Evolutionary conservation across 1,140 invertebrate genomes (phyloP), one percentile per base, ranked within the genome.

Genomic region (Sinonovacula constricta): DNA sequence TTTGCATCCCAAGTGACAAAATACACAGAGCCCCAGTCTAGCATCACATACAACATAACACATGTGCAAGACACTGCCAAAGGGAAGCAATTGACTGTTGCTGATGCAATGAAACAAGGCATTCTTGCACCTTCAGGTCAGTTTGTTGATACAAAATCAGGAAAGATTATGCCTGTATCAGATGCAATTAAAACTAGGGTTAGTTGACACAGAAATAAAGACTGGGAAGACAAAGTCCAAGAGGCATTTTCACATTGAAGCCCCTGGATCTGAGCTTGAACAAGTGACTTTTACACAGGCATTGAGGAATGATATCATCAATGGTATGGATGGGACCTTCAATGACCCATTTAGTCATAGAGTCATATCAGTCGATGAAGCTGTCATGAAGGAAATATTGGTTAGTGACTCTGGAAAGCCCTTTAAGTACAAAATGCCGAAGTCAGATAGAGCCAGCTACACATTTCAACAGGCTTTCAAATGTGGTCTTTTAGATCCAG

Each of bases 21-120:
- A 49, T 65, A 81, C 2, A 85, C 81, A 12, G 81, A 81, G 0
- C 79, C 83, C 31, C 81, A 80, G 79, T 75, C 85, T 36, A 70
- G 76, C 10, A 68, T 80, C 4, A 86, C 84, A 28, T 85, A 85
- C 68, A 87, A 85, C 66, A 85, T 89, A 97, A 83, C 93, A 94
- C 51, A 97, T 95, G 92, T 97, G 96, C 3, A 94, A 96, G 93
- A 98, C 96, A 31, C 92, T 97, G 24, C 97, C 12, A 68, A 68
- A 34, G 84, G 83, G 7, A 72, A 68, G 28, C 71, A 85, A 45
- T 56, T 90, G 3, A 78, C 65, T 76, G 82, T 87, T 45, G 80
- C 83, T 28, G 85, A 88, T 45, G 91, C 92, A 12, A 63, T 92
- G 22, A 75, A 86, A 18, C 86, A 66, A 60, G 86, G 89, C 12